Evolutionary conservation across 2,113 vertebrate genomes (phyloP).

Genomic region (Sceloporus undulatus): DNA sequence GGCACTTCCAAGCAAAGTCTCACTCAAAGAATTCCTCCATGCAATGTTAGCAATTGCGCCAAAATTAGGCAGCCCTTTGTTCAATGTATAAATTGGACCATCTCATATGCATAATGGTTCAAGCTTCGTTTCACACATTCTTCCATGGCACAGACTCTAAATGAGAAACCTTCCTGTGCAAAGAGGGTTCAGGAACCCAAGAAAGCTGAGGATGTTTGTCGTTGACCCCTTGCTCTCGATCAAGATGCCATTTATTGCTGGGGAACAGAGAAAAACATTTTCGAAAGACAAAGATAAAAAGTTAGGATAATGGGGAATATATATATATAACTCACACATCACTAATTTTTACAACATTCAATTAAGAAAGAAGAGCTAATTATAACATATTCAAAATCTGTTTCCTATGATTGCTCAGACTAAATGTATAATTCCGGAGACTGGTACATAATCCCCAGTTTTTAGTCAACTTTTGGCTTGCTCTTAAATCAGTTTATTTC

Average conservation of each 20-base stretch:
- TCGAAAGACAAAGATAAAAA: background rate
- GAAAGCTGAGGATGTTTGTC: background rate
- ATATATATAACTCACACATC: background rate
- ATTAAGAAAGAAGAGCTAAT: background rate
- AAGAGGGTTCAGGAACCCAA: background rate
- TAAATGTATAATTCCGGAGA: background rate
- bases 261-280: background rate
- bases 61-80: background rate
- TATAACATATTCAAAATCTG: background rate
- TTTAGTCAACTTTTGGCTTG: background rate
- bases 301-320: too few relatives aligned
- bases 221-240: background rate
- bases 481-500: background rate
- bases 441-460: background rate
- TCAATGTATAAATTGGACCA: background rate
- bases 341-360: background rate
- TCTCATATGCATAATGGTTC: background rate
- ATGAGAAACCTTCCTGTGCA: too few relatives aligned
- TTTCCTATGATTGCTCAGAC: background rate
- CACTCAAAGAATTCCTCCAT: background rate
- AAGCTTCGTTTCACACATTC: background rate
- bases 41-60: background rate
- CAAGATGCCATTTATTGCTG: background rate
- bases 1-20: background rate
- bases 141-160: background rate